phyloP scores from a whole-genome alignment of 2,888 invertebrate genomes.

The Gortyna flavago region DNA sequence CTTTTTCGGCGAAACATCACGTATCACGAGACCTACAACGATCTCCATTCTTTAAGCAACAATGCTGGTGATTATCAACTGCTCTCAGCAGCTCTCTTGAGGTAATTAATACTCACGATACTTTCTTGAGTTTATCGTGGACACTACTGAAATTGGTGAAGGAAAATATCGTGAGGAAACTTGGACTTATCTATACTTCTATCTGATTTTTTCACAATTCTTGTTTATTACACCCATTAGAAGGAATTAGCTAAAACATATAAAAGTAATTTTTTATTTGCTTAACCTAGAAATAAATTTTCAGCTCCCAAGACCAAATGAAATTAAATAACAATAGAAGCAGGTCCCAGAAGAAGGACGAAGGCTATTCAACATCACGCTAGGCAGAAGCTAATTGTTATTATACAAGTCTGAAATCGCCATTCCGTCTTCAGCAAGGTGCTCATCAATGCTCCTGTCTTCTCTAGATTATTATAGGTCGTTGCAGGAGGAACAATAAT shows the following conservation, averaged over 20 bases:
- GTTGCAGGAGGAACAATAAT: neutral
- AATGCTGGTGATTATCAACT: neutral
- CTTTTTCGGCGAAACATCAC: neutral
- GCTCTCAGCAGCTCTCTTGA: neutral
- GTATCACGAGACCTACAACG: neutral
- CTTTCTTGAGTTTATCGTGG: too few species aligned
- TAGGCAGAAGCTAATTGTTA: neutral
- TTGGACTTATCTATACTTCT: too few species aligned
- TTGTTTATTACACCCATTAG: too few species aligned
- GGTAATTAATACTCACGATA: neutral
- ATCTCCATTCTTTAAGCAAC: neutral
- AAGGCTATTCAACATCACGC: too few species aligned
- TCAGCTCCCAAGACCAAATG: too few species aligned
- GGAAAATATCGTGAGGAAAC: neutral
- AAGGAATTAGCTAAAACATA: too few species aligned
- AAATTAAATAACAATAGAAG: too few species aligned
- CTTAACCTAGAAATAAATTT: too few species aligned
- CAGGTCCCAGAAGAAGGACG: too few species aligned
- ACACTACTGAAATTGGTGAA: neutral
- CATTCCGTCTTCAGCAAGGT: neutral
- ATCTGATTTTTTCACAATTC: too few species aligned
- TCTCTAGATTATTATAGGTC: neutral
- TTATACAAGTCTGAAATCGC: neutral
- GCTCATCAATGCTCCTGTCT: neutral
- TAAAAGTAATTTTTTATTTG: too few species aligned